phyloP scores from a whole-genome alignment of 2,113 vertebrate species.

The Leucoraja erinaceus region DNA sequence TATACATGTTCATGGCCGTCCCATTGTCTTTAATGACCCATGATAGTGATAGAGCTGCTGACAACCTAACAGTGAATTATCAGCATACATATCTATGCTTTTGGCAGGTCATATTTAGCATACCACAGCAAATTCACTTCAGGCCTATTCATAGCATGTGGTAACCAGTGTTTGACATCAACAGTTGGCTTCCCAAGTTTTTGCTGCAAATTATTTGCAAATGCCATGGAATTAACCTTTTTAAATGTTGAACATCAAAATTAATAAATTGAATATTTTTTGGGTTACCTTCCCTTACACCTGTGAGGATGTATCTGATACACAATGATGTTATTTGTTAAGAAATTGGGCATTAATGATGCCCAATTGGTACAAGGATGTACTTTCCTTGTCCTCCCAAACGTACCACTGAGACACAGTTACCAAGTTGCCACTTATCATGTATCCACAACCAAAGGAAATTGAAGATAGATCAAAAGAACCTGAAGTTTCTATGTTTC shows the following conservation, averaged over 20 bases:
- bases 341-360: background rate
- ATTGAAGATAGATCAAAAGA: too few relatives aligned
- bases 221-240: background rate
- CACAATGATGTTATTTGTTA: background rate
- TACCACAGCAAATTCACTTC: background rate
- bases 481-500: too few relatives aligned
- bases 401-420: background rate
- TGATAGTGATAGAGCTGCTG: background rate
- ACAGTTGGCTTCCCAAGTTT: background rate
- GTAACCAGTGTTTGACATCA: background rate
- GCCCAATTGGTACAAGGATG: background rate
- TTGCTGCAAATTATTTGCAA: background rate
- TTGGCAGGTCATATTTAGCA: background rate
- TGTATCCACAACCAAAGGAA: background rate
- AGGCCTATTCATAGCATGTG: background rate
- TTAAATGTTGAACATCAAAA: background rate
- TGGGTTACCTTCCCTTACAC: background rate
- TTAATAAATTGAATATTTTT: background rate
- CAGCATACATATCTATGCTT: background rate
- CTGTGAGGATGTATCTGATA: background rate
- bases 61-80: background rate
- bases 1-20: background rate
- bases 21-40: background rate
- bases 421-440: background rate
- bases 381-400: background rate